Evolutionary conservation across 2,888 invertebrate species (phyloP).

Genomic region (Callinectes sapidus): DNA sequence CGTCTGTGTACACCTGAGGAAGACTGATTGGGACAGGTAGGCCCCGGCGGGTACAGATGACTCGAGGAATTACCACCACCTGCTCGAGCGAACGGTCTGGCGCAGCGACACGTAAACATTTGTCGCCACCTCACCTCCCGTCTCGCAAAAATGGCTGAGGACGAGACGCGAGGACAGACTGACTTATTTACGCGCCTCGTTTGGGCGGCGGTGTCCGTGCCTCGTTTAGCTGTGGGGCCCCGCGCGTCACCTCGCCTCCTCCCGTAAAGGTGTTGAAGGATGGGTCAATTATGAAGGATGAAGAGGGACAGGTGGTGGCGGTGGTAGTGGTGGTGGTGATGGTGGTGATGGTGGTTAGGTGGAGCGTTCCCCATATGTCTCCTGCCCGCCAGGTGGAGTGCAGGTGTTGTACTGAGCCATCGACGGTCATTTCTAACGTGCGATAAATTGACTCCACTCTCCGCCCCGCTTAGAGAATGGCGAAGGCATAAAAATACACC

Average conservation of each 20-base stretch:
- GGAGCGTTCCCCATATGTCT: conserved; percentile 11
- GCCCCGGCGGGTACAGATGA: neutral
- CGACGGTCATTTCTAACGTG: neutral
- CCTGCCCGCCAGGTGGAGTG: neutral
- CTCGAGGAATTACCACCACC: neutral
- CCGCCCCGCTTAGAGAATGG: neutral
- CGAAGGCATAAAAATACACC: conserved; percentile 13
- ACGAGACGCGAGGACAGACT: conserved; percentile 17
- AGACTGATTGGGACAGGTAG: conserved; percentile 23
- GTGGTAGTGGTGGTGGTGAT: neutral
- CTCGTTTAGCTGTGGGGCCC: conserved; percentile 28
- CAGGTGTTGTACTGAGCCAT: neutral
- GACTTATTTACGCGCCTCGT: conserved; percentile 24
- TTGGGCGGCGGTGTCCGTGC: neutral
- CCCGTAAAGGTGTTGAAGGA: conserved; percentile 24
- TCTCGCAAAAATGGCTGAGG: neutral
- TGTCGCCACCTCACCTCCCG: neutral
- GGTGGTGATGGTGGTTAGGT: conserved; percentile 15
- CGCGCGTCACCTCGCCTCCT: neutral
- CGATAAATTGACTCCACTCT: neutral
- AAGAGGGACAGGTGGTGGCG: neutral
- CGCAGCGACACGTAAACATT: neutral
- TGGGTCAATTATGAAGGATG: conserved; percentile 4
- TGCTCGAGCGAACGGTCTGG: neutral
- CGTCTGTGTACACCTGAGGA: conserved; percentile 2